Conservation (phyloP, 1,140 invertebrate species). For the Proctacanthus coquilletti region DNA sequence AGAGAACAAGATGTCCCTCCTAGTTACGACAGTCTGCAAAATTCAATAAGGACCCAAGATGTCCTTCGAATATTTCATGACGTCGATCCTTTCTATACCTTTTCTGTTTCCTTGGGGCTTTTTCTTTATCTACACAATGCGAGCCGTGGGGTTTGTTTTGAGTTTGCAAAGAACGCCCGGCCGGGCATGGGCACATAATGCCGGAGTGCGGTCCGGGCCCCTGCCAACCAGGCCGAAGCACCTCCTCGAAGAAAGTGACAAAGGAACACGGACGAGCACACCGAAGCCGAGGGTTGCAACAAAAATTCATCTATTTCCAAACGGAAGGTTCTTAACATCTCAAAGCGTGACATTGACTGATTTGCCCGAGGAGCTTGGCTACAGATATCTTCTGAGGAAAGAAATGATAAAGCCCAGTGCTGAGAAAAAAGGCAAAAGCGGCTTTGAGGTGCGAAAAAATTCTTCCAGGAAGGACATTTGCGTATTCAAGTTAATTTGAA, state of each 20-base stretch:
- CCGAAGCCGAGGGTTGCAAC: neutral
- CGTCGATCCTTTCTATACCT: neutral
- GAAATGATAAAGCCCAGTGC: neutral
- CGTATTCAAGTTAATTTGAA: conserved; percentile 1
- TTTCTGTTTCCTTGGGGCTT: too few relatives aligned
- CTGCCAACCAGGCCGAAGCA: too few relatives aligned
- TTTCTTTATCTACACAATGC: too few relatives aligned
- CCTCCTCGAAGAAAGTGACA: too few relatives aligned
- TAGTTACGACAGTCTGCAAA: too few relatives aligned
- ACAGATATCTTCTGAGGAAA: neutral
- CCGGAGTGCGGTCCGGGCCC: too few relatives aligned
- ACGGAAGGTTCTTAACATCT: neutral
- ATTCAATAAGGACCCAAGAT: neutral
- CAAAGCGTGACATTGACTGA: conserved; percentile 1
- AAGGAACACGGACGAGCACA: neutral
- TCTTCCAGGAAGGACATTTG: neutral
- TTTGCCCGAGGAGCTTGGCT: neutral
- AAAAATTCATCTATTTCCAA: neutral
- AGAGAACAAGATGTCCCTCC: neutral
- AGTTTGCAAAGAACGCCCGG: too few relatives aligned
- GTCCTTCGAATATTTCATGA: neutral
- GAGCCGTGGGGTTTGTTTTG: too few relatives aligned
- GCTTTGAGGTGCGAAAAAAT: neutral
- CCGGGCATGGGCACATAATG: too few relatives aligned
- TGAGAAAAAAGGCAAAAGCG: neutral